Evolutionary conservation across 2,113 vertebrate genomes (phyloP), one percentile per base, ranked within the genome.

Genomic region (Psittacula cyanocephala): DNA sequence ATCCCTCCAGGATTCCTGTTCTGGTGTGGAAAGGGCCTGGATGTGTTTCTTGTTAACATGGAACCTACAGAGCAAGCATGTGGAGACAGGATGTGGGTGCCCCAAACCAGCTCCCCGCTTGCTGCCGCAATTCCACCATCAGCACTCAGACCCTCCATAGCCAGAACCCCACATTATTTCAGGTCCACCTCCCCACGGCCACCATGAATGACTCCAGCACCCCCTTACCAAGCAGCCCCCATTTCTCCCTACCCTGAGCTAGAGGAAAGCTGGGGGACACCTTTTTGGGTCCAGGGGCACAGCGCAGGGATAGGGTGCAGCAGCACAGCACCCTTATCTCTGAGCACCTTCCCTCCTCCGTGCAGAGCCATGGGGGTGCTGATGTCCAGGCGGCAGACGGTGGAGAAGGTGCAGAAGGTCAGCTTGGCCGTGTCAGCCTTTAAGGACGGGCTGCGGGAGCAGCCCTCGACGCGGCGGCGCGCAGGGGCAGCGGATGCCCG

Each of bases 381-480:
- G 93, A 99, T 99, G 99, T 99, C 99, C 95, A 99, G 99, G 97
- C 98, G 99, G 91, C 99, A 99, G 98, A 99, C 99, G 25, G 99
- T 99, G 97, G 99, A 99, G 97, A 99, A 99, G 98, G 99, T 99
- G 65, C 99, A 99, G 97, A 99, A 99, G 95, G 99, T 99, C 97
- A 99, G 95, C 69, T 97, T 98, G 52, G 99, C 99, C 2, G 99
- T 99, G 89, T 99, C 98, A 1, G 99, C 99, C 71, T 99, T 99
- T 95, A 99, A 99, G 94, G 98, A 99, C 0, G 99, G 99, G 64
- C 72, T 99, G 41, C 98, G 98, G 87, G 99, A 99, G 8, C 98
- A 98, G 17, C 83, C 98, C 4, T 63, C 96, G 1, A 68, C 95
- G 44, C 96, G 96, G 71, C 98, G 97, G 41, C 95, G 84, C 46